Evolutionary conservation across 2,888 invertebrate genomes (phyloP), one percentile per base, ranked within the genome.

Genomic region (Acanthosoma haemorrhoidale): DNA sequence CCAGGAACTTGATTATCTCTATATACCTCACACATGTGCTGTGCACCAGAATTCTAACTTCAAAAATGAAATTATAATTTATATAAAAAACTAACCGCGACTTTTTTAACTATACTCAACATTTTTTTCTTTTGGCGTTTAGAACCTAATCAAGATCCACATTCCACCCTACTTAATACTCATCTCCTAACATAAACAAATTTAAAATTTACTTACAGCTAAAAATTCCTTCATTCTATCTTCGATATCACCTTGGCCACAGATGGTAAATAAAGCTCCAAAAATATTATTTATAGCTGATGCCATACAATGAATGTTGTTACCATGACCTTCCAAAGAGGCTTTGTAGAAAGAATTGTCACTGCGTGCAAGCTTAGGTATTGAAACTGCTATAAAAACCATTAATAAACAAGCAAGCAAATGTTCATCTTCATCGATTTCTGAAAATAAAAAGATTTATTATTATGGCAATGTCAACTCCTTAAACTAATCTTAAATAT

Each of bases 231-330:
- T 98, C 89, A 99, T 93, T 68, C 99, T 86, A 78, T 96, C 96
- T 78, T 96, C 96, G 74, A 97, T 95, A 79, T 99, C 99, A 29
- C 92, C 94, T 78, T 93, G 92, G 0, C 94, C 95, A 78, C 96
- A 95, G 75, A 97, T 92, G 2, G 96, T 94, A 78, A 99, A 99
- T 68, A 99, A 82, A 1, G 98, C 97, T 16, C 96, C 96, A 77
- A 97, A 97, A 73, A 97, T 92, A 76, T 93, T 92, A 78, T 96
- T 96, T 39, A 98, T 92, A 0, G 97, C 96, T 57, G 94, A 88
- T 1, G 98, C 96, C 85, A 99, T 91, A 79, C 99, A 99, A 80
- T 99, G 99, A 73, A 94, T 95, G 80, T 99, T 99, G 81, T 99
- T 99, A n/a, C 94, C 89, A 79, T 99, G 97, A 0, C 96, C 96